Base-by-base conservation (phyloP, 1,140 invertebrate genomes). In the Drosophila nannoptera region DNA sequence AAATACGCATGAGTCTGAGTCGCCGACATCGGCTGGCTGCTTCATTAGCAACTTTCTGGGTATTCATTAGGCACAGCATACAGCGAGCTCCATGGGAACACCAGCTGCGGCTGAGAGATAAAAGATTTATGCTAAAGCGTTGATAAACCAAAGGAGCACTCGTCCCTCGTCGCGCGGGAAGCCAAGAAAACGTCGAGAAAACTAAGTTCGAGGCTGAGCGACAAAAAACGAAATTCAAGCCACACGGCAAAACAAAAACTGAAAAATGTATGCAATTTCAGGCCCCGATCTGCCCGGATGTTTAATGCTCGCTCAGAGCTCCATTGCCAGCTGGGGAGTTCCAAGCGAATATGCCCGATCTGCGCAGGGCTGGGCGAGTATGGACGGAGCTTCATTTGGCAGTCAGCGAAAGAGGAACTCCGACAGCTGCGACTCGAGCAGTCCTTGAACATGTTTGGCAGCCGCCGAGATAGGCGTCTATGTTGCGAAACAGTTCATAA, bases 1-100 rank as follows among this genome's bases (percentile, higher is more conserved):
- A 54, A 64, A 73, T 66, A 66, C 40, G 50, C 58, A 58, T 68
- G 62, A 56, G 38, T 49, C 29, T 58, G 60, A 52, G 43, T 69
- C 31, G 49, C 40, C 42, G 46, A 66, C 66, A 66, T 65, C 54
- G 62, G 66, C 69, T 72, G 69, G 56, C 46, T 72, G 80, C 80
- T 83, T 83, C 80, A 83, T 83, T 83, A 83, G 76, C 81, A 83
- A 83, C 80, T 83, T 84, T 83, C 81, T 83, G 78, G 76, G 78
- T 83, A 83, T 83, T 83, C 78, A 83, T 83, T 83, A 84, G 76
- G 69, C 74, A 80, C 35, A 62, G 61, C 65, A 64, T 38, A 42
- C 16, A 32, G 55, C 35, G 52, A 59, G 58, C 52, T 68, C 49
- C 59, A 9, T 32, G 33, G 22, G 29, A 48, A 42, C 52, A 52